These are phyloP conservation scores for Mormoops blainvillei DNA, from an alignment of 2,113 vertebrate species.

Conservation along the genomic window DNA sequence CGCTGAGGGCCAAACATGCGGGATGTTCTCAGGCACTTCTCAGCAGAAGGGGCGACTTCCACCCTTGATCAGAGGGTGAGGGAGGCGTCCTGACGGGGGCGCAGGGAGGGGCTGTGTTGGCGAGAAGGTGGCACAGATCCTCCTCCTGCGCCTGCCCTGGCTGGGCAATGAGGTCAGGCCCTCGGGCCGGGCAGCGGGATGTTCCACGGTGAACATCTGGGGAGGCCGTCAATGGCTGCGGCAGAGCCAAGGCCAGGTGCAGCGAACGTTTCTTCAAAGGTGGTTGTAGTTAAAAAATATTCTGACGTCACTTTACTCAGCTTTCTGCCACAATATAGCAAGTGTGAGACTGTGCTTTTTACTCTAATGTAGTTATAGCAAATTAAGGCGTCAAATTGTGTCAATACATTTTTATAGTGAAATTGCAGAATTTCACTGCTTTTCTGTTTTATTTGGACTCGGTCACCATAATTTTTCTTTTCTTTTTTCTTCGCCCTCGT, in stretches of 20 bases:
- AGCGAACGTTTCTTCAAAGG: not conserved
- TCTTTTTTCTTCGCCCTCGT: not conserved
- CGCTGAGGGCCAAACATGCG: not conserved
- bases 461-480: not conserved
- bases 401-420: not conserved
- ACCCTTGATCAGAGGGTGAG: not conserved
- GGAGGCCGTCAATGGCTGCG: not conserved
- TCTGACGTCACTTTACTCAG: not conserved
- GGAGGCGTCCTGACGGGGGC: not conserved
- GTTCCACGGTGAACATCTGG: not conserved
- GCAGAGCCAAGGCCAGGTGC: not conserved
- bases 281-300: not conserved
- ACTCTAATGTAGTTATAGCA: not conserved
- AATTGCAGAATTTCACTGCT: not conserved
- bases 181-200: not conserved
- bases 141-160: not conserved
- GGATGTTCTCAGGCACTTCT: not conserved
- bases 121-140: not conserved
- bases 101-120: not conserved
- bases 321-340: not conserved
- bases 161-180: no score
- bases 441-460: constrained; percentile 10
- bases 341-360: not conserved
- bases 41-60: not conserved
- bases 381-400: not conserved